Base-by-base conservation (phyloP, 2,113 vertebrate genomes). In the Mugil cephalus region DNA sequence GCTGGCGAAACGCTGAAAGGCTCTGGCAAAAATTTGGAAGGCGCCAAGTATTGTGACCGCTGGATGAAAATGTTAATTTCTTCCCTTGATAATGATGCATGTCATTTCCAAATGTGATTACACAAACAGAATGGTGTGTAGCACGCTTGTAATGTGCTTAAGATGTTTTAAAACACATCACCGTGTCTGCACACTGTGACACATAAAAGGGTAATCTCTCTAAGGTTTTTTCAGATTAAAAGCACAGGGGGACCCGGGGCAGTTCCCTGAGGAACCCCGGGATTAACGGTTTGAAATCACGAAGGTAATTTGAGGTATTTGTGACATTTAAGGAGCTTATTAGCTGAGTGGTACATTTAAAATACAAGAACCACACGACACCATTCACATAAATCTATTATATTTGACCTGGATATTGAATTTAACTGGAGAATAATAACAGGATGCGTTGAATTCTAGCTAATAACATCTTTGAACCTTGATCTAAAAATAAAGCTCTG, bases 21-120 rank as follows among this genome's bases (percentile, higher is more conserved):
- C 64, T 81, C 43, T 51, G 69, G 62, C 54, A 75, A 82, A n/a
- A 69, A 66, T 67, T 14, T 69, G 45, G 69, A 80, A 80, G 42
- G 45, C 76, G 50, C 36, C 65, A 46, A 11, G 42, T 48, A 86
- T 77, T 85, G 84, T 79, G 80, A 71, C 83, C 79, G 74, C 47
- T 81, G 73, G 78, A 88, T 87, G 85, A 60, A 84, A 79, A 79
- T 86, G 79, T 77, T 86, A 72, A 86, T 85, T 81, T 82, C 54
- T 60, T 83, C 34, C 68, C 54, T 73, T 72, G 77, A 85, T 89
- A 83, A 85, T 80, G 87, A 47, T 58, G 86, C 87, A 70, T 86
- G 77, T 87, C 79, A 40, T 64, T 66, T 80, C 63, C 64, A 89
- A 90, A 90, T 80, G 85, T 88, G 88, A 90, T 89, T 91, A 89